A percentile compares a stretch with the other conserved stretches of the same genome.
phyloP scores from a whole-genome alignment of 2,888 invertebrate species.

The Aphidius colemani region DNA sequence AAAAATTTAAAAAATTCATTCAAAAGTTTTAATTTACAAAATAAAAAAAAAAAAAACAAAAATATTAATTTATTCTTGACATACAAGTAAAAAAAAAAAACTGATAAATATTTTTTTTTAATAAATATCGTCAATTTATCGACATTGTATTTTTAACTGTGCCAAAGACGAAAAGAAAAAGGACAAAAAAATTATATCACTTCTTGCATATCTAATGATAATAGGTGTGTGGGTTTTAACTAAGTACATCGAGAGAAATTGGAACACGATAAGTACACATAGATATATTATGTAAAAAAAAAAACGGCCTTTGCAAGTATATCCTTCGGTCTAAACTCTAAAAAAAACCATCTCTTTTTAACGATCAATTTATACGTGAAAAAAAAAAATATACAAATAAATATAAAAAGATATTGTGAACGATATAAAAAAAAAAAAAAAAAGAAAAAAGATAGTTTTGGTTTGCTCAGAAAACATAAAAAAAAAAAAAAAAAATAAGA shows the following conservation, averaged over 20 bases:
- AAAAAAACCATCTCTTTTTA: neutral
- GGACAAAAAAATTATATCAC: slow-evolving; percentile 1
- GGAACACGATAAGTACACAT: neutral
- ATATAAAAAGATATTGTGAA: slow-evolving; percentile 2
- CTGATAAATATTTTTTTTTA: neutral
- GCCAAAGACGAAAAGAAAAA: neutral
- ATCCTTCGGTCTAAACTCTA: neutral
- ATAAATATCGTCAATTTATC: neutral
- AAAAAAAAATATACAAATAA: slow-evolving; percentile 10
- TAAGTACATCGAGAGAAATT: too few relatives aligned
- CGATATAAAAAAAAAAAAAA: slow-evolving; percentile 1
- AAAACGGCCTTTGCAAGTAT: slow-evolving; percentile 5
- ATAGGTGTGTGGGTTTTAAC: too few relatives aligned
- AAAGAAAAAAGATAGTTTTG: too few relatives aligned
- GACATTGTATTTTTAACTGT: too few relatives aligned
- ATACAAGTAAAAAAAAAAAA: neutral
- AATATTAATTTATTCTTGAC: neutral
- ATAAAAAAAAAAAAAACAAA: slow-evolving; percentile 4
- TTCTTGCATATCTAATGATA: too few relatives aligned
- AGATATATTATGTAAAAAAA: neutral
- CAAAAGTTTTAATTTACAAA: neutral
- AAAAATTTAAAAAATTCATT: too few relatives aligned
- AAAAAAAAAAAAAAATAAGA: neutral
- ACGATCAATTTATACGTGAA: slow-evolving; percentile 17
- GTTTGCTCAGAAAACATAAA: neutral